phyloP scores from a whole-genome alignment of 2,113 vertebrate genomes.

The Phoenicopterus ruber region DNA sequence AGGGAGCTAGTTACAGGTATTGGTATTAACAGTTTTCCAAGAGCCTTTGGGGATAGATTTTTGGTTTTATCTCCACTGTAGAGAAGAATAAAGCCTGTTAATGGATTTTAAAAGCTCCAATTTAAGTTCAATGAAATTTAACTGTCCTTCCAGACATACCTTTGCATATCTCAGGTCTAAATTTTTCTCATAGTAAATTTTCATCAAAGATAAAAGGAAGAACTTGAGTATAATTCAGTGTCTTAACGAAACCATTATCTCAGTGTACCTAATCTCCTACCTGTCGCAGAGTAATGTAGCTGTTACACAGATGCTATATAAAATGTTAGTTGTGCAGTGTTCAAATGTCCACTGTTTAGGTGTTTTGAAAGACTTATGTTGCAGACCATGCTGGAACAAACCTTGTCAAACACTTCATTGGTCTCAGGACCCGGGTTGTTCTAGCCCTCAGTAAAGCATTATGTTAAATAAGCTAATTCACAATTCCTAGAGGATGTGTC shows the following conservation, averaged over 20 bases:
- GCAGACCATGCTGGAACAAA: neutral
- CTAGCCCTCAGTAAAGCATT: neutral
- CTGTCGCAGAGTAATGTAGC: neutral
- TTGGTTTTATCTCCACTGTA: neutral
- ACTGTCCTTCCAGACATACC: neutral
- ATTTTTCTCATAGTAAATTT: neutral
- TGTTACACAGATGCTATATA: neutral
- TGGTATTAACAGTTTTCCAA: neutral
- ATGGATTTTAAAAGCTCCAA: neutral
- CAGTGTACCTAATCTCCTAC: neutral
- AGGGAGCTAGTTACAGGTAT: neutral
- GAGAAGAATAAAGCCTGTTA: neutral
- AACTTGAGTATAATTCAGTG: neutral
- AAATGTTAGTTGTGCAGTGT: neutral
- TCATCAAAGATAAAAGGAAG: neutral
- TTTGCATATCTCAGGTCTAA: neutral
- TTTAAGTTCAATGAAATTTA: neutral
- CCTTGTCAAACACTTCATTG: neutral
- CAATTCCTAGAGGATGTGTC: neutral
- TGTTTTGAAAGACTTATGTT: neutral
- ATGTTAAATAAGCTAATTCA: neutral
- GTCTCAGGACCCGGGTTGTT: neutral
- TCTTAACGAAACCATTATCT: neutral
- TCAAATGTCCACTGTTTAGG: neutral
- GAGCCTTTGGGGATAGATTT: neutral